phyloP scores from a whole-genome alignment of 2,113 vertebrate species.

The Tichodroma muraria region DNA sequence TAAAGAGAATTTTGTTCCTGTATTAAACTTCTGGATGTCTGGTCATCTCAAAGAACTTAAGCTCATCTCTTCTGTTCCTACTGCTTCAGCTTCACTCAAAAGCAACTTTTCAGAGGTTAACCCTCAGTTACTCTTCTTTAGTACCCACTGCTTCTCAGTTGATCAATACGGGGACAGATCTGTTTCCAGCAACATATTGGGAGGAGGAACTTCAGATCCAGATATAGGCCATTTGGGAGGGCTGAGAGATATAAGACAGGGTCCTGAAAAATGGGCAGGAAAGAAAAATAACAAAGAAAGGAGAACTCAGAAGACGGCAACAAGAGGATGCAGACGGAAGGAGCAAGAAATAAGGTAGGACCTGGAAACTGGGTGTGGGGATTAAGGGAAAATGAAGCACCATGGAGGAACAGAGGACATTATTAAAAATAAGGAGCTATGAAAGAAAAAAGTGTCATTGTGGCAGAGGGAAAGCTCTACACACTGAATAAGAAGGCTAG shows the following conservation, averaged over 20 bases:
- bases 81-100: conserved; percentile 30
- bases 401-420: background rate
- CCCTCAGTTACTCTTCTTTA: conserved; percentile 30
- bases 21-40: background rate
- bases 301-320: conserved; percentile 45
- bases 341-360: conserved; percentile 55
- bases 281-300: conserved; percentile 48
- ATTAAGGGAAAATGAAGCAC: conserved; percentile 17
- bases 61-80: conserved; percentile 22
- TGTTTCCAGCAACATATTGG: conserved; percentile 29
- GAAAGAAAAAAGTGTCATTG: background rate
- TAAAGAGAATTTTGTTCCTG: background rate
- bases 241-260: conserved; percentile 38
- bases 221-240: conserved; percentile 42
- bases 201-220: conserved; percentile 38
- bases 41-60: conserved; percentile 20
- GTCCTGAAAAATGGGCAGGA: conserved; percentile 52
- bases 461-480: background rate
- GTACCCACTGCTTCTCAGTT: conserved; percentile 37
- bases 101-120: conserved; percentile 38
- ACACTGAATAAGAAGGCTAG: background rate
- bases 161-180: conserved; percentile 21
- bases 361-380: conserved; percentile 45
- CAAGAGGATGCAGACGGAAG: conserved; percentile 53
- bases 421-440: background rate